Percentiles rank a stretch among this genome's conserved stretches.
Evolutionary conservation across 2,888 invertebrate species (phyloP).

Genomic region (Cerastis leucographa): DNA sequence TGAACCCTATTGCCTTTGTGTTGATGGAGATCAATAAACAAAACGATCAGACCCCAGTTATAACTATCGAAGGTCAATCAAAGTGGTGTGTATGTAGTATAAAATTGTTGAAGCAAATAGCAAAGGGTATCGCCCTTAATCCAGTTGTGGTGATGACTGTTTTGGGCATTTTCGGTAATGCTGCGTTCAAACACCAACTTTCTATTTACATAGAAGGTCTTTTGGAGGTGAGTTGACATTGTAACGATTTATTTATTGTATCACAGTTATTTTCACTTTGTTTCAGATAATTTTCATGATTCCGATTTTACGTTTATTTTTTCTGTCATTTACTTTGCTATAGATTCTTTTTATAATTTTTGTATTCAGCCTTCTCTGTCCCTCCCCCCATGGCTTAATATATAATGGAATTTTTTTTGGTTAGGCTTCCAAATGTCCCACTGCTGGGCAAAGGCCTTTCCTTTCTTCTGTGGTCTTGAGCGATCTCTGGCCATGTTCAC

Average conservation of each 20-base stretch:
- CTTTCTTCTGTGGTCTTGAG: too few relatives aligned
- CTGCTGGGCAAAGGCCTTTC: too few relatives aligned
- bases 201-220: constrained; percentile 94
- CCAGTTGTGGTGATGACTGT: constrained; percentile 98
- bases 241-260: not conserved
- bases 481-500: too few relatives aligned
- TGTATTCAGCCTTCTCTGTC: too few relatives aligned
- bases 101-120: constrained; percentile 86
- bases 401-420: too few relatives aligned
- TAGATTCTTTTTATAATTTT: not conserved
- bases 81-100: constrained; percentile 76
- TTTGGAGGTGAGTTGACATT: constrained; percentile 91
- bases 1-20: constrained; percentile 97
- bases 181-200: constrained; percentile 94
- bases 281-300: not conserved
- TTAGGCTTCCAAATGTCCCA: too few relatives aligned
- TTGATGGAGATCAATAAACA: constrained; percentile 95
- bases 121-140: constrained; percentile 95
- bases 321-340: not conserved
- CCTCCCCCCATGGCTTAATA: too few relatives aligned
- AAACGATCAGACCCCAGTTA: constrained; percentile 76
- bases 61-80: constrained; percentile 66
- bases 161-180: constrained; percentile 96
- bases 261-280: not conserved
- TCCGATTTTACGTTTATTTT: not conserved